Conservation (phyloP, 2,888 invertebrate species). For the Clivina fossor region DNA sequence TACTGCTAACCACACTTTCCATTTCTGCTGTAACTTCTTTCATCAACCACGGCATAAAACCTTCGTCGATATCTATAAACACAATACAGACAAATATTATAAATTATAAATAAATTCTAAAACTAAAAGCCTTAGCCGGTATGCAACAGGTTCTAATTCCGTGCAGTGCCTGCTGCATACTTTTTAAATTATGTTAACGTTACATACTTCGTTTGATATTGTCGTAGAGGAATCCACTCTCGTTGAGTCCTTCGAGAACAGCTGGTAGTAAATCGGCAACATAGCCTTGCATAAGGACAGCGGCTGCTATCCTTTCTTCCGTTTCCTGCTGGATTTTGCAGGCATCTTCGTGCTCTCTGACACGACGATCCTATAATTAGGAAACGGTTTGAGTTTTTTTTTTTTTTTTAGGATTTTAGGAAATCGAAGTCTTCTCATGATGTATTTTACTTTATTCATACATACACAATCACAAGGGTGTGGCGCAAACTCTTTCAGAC, state of each 20-base stretch:
- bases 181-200: not conserved
- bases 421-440: no score
- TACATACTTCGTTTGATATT: constrained; percentile 60
- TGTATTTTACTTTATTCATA: no score
- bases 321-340: constrained; percentile 68
- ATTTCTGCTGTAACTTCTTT: constrained; percentile 79
- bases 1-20: constrained; percentile 76
- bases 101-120: constrained; percentile 1
- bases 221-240: constrained; percentile 70
- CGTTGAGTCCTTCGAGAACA: constrained; percentile 77
- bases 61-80: constrained; percentile 69
- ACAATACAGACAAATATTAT: not conserved
- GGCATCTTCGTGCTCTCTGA: constrained; percentile 70
- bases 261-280: constrained; percentile 83
- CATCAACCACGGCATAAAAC: constrained; percentile 86
- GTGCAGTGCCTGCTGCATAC: no score
- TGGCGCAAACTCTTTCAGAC: no score
- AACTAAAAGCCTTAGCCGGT: not conserved
- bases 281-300: constrained; percentile 82
- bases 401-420: no score
- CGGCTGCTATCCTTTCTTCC: constrained; percentile 74
- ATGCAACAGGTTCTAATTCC: constrained; percentile 15
- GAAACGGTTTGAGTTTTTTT: not conserved
- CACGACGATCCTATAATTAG: constrained; percentile 63
- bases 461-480: no score